A percentile compares a stretch with the other conserved stretches of the same genome.
Conservation (phyloP, 2,113 vertebrate species). For the Candoia aspera region DNA sequence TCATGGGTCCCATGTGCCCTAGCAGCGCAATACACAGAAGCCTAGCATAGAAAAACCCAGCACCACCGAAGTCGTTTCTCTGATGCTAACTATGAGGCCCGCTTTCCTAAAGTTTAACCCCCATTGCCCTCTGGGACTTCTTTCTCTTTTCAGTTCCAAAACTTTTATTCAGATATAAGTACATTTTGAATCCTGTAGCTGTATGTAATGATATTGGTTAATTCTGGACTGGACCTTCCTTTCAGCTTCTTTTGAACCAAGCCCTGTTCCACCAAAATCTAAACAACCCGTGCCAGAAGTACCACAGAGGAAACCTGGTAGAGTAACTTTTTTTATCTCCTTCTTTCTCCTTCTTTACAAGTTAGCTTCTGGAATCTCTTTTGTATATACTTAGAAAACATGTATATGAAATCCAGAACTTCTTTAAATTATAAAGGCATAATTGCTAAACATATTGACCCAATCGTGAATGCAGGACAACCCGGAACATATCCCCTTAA, state of each 20-base stretch:
- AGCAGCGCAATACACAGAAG: too few species aligned
- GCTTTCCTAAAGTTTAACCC: not conserved
- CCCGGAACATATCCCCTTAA: too few species aligned
- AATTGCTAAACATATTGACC: not conserved
- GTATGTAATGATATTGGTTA: too few species aligned
- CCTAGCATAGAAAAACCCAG: too few species aligned
- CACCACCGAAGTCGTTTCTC: not conserved
- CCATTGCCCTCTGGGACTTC: not conserved
- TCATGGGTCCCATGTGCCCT: too few species aligned
- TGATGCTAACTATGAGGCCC: not conserved
- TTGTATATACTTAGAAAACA: not conserved
- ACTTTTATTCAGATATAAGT: not conserved
- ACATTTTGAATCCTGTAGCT: not conserved
- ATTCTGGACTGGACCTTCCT: slow-evolving; percentile 8
- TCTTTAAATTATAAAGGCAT: not conserved
- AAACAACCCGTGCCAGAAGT: slow-evolving; percentile 22
- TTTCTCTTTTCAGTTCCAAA: not conserved
- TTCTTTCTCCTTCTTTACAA: not conserved
- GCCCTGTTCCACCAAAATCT: slow-evolving; percentile 15
- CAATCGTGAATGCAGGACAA: too few species aligned
- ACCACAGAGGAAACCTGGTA: slow-evolving; percentile 29
- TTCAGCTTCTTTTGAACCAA: slow-evolving; percentile 35
- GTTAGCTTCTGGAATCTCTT: not conserved
- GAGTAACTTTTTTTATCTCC: not conserved
- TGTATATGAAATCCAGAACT: not conserved